Evolutionary conservation across 2,888 invertebrate genomes (phyloP).

Genomic region (Mythimna loreyi): DNA sequence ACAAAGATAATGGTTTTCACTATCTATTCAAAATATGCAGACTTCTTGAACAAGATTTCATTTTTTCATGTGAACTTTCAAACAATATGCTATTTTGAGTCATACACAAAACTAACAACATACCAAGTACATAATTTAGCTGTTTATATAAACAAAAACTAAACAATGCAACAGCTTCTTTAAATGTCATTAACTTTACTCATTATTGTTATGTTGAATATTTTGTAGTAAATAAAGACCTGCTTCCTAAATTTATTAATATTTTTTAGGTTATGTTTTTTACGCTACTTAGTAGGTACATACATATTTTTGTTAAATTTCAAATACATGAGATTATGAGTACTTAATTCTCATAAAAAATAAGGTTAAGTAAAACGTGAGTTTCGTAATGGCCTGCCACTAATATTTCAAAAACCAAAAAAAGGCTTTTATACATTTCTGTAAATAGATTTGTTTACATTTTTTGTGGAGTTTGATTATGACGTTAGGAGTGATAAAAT

Average conservation of each 20-base stretch:
- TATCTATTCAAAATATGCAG: not conserved
- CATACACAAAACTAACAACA: slow-evolving; percentile 20
- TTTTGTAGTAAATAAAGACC: not conserved
- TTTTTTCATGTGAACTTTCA: slow-evolving; percentile 37
- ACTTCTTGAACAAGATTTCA: slow-evolving; percentile 15
- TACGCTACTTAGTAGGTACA: no score
- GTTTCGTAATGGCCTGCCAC: slow-evolving; percentile 13
- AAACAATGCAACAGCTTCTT: slow-evolving; percentile 9
- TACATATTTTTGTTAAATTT: slow-evolving; percentile 8
- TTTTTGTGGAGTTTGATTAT: not conserved
- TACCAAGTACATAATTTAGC: not conserved
- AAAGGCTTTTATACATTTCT: slow-evolving; percentile 15
- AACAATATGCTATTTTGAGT: slow-evolving; percentile 37
- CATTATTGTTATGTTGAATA: not conserved
- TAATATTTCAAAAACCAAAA: slow-evolving; percentile 19
- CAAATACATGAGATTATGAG: not conserved
- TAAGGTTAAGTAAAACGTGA: slow-evolving; percentile 14
- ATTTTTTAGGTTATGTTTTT: no score
- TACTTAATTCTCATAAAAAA: slow-evolving; percentile 20
- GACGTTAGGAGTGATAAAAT: no score
- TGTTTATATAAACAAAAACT: slow-evolving; percentile 7
- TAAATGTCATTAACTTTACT: slow-evolving; percentile 6
- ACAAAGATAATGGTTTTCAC: no score
- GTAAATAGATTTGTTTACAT: slow-evolving; percentile 16
- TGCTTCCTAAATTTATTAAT: not conserved